These are phyloP conservation scores for Brenthis hecate DNA, from an alignment of 2,888 invertebrate species.

Conservation along the genomic window DNA sequence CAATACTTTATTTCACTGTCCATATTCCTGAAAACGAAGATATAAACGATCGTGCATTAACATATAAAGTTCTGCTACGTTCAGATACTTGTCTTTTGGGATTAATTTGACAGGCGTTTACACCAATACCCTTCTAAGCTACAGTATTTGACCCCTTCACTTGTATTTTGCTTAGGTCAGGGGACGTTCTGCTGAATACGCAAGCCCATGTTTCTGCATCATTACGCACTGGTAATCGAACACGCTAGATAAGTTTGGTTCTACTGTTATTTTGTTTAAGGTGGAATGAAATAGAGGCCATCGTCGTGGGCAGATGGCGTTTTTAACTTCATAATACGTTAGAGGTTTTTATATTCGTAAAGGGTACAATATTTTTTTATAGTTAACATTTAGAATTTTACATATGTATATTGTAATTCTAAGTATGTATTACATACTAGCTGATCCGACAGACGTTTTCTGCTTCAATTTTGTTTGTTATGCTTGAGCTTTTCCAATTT, in stretches of 20 bases:
- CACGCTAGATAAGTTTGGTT: conserved; percentile 13
- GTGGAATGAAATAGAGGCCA: no score
- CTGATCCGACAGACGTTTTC: no score
- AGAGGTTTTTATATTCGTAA: no score
- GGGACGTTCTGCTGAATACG: conserved; percentile 29
- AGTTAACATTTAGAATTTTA: no score
- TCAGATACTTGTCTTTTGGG: conserved; percentile 13
- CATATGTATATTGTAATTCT: no score
- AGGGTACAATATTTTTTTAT: no score
- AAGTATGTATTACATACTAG: no score
- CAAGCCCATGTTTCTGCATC: conserved; percentile 40
- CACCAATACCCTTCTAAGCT: conserved; percentile 3
- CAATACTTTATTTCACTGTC: no score
- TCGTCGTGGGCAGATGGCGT: neutral
- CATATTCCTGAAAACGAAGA: no score
- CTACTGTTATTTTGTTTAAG: conserved; percentile 12
- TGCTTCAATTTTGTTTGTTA: no score
- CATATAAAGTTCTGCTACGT: neutral
- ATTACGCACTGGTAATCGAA: conserved; percentile 37
- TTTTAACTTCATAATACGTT: neutral
- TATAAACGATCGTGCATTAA: no score
- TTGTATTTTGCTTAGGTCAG: conserved; percentile 36
- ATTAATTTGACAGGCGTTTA: conserved; percentile 18
- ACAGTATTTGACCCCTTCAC: conserved; percentile 20
- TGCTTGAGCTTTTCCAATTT: no score